Conservation (phyloP, 2,113 vertebrate species). For the Aptenodytes forsteri region DNA sequence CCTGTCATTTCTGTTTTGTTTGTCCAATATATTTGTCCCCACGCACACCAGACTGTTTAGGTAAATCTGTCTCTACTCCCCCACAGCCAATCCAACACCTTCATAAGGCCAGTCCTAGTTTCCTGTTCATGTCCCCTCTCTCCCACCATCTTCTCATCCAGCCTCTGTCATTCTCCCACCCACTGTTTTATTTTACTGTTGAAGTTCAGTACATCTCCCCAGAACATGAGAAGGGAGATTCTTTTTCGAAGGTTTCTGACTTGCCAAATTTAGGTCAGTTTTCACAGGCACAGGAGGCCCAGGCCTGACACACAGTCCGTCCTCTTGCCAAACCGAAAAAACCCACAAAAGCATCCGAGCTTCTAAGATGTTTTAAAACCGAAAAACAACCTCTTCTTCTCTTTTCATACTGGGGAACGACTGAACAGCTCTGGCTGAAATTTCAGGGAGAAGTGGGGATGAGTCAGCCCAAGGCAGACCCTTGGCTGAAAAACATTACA, state of each 20-base stretch:
- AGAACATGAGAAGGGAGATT: background rate
- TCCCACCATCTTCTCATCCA: background rate
- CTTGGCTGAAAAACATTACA: background rate
- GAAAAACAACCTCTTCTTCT: background rate
- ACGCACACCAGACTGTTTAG: background rate
- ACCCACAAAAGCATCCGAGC: background rate
- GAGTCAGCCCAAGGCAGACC: background rate
- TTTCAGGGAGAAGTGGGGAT: background rate
- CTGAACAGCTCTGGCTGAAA: background rate
- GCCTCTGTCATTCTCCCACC: background rate
- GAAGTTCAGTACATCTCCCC: background rate
- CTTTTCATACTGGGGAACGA: background rate
- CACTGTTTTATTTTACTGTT: background rate
- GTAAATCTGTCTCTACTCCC: background rate
- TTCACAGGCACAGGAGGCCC: background rate
- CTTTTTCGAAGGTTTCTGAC: background rate
- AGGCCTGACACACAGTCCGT: background rate
- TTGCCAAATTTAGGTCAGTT: constrained; percentile 26
- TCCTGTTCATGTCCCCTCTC: background rate
- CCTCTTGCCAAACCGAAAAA: background rate
- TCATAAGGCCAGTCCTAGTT: background rate
- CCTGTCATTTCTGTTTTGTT: background rate
- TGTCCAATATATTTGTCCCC: background rate
- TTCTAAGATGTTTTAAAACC: background rate
- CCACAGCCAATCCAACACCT: background rate